These are phyloP conservation scores for Picathartes gymnocephalus DNA, from an alignment of 2,113 vertebrate genomes.

Conservation along the genomic window DNA sequence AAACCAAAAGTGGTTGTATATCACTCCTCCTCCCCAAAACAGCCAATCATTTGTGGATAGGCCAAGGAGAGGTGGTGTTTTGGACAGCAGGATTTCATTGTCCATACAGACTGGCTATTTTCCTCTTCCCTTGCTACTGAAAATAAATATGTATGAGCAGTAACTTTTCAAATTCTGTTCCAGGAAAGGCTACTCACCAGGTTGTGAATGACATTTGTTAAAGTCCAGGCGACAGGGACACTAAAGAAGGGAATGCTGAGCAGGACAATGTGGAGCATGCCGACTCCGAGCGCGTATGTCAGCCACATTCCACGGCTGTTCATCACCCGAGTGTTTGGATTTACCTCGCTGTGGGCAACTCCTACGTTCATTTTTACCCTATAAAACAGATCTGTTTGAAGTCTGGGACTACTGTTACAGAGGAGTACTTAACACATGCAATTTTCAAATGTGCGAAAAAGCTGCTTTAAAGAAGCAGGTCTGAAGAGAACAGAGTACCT, in stretches of 20 bases:
- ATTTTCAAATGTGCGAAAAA: neutral
- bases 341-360: conserved; percentile 97
- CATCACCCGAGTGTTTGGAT: conserved; percentile 97
- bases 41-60: neutral
- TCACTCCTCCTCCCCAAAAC: neutral
- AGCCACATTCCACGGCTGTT: conserved; percentile 98
- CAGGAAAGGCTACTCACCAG: conserved; percentile 79
- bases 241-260: conserved; percentile 98
- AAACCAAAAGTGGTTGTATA: neutral
- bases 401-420: neutral
- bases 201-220: conserved; percentile 97
- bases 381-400: conserved; percentile 21
- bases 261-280: conserved; percentile 95
- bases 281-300: conserved; percentile 90
- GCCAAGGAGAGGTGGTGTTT: neutral
- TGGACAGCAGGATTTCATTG: neutral
- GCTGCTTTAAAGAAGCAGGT: neutral
- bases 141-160: neutral
- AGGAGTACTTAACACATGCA: neutral
- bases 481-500: neutral
- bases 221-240: conserved; percentile 93
- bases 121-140: neutral
- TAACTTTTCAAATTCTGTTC: neutral
- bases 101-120: neutral
- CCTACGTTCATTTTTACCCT: conserved; percentile 93